Percentiles rank a stretch among this genome's conserved stretches.
Evolutionary conservation across 2,113 vertebrate genomes (phyloP).

Genomic region (Oreochromis aureus): DNA sequence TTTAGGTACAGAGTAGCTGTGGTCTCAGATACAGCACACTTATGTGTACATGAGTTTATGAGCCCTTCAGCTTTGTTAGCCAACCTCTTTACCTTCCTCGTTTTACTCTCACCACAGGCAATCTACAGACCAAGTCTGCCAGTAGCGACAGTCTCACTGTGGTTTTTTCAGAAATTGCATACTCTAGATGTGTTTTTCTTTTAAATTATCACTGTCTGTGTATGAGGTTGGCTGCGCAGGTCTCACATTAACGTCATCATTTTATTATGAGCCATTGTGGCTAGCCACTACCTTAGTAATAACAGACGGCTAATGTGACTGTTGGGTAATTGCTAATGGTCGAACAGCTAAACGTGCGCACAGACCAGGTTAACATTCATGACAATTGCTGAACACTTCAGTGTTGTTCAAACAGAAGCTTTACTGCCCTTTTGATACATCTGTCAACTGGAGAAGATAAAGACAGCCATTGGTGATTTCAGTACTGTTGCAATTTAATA

Average conservation of each 20-base stretch:
- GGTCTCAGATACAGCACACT: fast-evolving
- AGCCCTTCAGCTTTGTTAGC: background rate
- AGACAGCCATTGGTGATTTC: background rate
- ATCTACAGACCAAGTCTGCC: background rate
- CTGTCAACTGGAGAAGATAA: fast-evolving
- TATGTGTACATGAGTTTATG: background rate
- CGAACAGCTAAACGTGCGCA: background rate
- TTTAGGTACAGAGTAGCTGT: background rate
- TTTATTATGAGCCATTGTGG: background rate
- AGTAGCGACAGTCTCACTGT: background rate
- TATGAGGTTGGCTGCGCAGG: fast-evolving
- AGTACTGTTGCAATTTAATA: background rate
- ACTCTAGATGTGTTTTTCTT: background rate
- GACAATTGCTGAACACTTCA: background rate
- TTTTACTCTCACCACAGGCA: background rate
- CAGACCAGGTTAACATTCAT: background rate
- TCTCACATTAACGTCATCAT: background rate
- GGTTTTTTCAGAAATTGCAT: background rate
- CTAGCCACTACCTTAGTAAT: background rate
- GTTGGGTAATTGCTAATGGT: background rate
- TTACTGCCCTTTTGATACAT: background rate
- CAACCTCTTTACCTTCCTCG: background rate
- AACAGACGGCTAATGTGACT: background rate
- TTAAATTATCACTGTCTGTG: background rate
- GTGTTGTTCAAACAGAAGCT: background rate